Conservation (phyloP, 1,140 invertebrate species). For the Tribolium castaneum region DNA sequence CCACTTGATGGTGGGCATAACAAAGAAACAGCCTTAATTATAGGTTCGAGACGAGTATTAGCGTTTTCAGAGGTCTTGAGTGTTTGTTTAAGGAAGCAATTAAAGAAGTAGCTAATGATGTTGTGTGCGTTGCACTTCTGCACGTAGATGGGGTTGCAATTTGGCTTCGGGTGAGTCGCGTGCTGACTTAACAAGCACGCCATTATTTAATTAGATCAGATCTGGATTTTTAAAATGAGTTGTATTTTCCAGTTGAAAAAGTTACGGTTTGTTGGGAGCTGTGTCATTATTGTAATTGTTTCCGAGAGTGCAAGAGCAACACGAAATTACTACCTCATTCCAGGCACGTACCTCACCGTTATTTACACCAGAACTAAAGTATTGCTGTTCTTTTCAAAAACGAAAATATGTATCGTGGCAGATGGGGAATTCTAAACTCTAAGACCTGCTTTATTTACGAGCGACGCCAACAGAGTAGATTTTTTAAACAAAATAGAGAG, state of each 20-base stretch:
- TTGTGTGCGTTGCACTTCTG: conserved; percentile 32
- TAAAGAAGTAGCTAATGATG: conserved; percentile 52
- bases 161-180: conserved; percentile 39
- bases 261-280: conserved; percentile 18
- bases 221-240: conserved; percentile 9
- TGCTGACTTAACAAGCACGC: conserved; percentile 37
- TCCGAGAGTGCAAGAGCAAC: background rate
- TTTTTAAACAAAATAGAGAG: background rate
- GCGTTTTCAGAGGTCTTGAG: conserved; percentile 45
- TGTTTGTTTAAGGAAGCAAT: conserved; percentile 54
- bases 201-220: conserved; percentile 9
- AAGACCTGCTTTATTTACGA: conserved; percentile 34
- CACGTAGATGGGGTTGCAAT: conserved; percentile 8
- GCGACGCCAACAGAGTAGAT: background rate
- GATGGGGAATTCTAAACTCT: conserved; percentile 23
- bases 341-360: conserved; percentile 45
- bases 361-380: conserved; percentile 48
- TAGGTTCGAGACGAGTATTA: conserved; percentile 47
- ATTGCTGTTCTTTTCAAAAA: conserved; percentile 47
- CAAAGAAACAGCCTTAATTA: conserved; percentile 50
- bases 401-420: conserved; percentile 48
- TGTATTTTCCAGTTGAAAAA: background rate
- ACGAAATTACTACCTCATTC: conserved; percentile 11
- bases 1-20: background rate
- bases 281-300: conserved; percentile 13